Evolutionary conservation across 2,797 vertebrate genomes (phyloP).

Genomic region (Microctenopoma stevenorrisi): DNA sequence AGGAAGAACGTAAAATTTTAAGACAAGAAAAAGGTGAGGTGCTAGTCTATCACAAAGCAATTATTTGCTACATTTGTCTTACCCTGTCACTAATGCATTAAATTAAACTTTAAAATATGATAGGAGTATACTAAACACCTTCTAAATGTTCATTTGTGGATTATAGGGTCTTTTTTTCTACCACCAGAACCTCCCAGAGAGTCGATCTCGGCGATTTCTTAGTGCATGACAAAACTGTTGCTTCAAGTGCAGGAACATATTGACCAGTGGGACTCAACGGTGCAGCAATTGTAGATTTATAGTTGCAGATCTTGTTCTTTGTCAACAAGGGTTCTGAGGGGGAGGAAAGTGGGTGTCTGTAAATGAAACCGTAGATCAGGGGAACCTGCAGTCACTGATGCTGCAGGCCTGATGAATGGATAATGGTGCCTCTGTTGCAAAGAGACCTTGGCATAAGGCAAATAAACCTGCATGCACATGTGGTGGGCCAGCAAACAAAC

Average conservation of each 20-base stretch:
- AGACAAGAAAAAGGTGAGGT: constrained; percentile 30
- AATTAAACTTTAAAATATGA: constrained; percentile 27
- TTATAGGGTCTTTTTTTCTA: constrained; percentile 1
- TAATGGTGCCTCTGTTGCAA: constrained; percentile 61
- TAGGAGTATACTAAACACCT: constrained; percentile 24
- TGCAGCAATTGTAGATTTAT: constrained; percentile 58
- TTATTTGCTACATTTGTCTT: too few relatives aligned
- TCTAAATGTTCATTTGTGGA: constrained; percentile 28
- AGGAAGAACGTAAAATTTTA: constrained; percentile 46
- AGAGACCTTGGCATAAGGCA: constrained; percentile 65
- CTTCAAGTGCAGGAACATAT: constrained; percentile 31
- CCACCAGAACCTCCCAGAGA: background rate
- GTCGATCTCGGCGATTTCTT: constrained; percentile 20
- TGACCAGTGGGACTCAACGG: constrained; percentile 23
- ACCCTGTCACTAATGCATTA: constrained; percentile 22
- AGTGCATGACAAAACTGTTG: constrained; percentile 22
- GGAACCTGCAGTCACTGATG: constrained; percentile 50
- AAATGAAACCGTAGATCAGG: constrained; percentile 68
- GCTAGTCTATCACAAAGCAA: constrained; percentile 12
- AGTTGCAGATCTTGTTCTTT: constrained; percentile 46
- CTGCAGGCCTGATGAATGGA: constrained; percentile 69
- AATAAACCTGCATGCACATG: constrained; percentile 53
- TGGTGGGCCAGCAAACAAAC: constrained; percentile 47
- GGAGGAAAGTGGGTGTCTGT: constrained; percentile 49
- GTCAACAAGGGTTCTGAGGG: constrained; percentile 49